These are phyloP conservation scores for Callipepla squamata DNA, from an alignment of 2,113 vertebrate genomes.

Conservation along the genomic window DNA sequence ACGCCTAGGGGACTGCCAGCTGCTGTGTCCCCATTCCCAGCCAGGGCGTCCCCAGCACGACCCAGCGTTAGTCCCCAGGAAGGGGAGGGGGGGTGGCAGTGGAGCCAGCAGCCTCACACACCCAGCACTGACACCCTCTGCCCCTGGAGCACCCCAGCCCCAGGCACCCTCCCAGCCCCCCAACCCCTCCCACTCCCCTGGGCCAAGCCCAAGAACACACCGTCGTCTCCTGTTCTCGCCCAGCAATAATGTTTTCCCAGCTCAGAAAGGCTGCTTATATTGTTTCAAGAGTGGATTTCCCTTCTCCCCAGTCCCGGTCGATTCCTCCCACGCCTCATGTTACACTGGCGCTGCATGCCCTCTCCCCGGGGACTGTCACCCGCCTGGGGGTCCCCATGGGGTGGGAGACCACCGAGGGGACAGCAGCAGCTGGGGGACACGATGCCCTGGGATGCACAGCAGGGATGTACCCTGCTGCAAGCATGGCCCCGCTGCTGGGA, in stretches of 20 bases:
- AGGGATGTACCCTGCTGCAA: background rate
- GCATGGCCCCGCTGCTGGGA: background rate
- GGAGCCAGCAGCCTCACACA: background rate
- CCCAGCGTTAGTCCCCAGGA: background rate
- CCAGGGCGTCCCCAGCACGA: rapidly evolving
- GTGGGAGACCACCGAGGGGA: too few species aligned
- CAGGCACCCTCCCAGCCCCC: background rate
- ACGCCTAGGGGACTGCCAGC: background rate
- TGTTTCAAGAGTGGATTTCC: constrained; percentile 50
- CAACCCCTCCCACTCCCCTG: rapidly evolving
- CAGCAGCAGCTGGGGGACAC: rapidly evolving
- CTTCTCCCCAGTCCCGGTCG: background rate
- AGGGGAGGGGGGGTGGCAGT: background rate
- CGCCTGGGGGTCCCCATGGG: background rate
- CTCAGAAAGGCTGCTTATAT: constrained; percentile 45
- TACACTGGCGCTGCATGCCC: background rate
- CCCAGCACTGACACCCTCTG: background rate
- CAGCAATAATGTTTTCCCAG: constrained; percentile 65
- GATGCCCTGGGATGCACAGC: too few species aligned
- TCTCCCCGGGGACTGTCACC: background rate
- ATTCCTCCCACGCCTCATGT: background rate
- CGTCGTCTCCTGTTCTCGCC: constrained; percentile 54
- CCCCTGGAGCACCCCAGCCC: rapidly evolving
- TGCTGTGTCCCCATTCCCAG: background rate
- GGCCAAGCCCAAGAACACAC: constrained; percentile 8